Conservation (phyloP, 2,797 vertebrate genomes). For the Cyprinodon diabolis region DNA sequence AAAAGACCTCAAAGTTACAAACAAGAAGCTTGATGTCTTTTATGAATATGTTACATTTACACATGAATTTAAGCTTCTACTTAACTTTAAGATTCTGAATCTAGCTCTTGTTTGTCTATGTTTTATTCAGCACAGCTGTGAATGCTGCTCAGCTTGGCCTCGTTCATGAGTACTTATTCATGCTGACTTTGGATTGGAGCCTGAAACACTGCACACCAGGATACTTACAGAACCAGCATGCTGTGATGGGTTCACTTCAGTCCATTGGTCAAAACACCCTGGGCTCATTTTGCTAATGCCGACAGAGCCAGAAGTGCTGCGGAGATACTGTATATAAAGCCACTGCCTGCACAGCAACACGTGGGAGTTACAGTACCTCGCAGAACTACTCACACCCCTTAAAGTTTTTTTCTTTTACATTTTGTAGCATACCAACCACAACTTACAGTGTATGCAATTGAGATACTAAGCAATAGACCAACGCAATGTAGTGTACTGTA, state of each 20-base stretch:
- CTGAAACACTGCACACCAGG: slow-evolving; percentile 24
- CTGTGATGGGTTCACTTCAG: slow-evolving; percentile 22
- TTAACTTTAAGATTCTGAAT: background rate
- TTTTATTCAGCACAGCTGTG: slow-evolving; percentile 19
- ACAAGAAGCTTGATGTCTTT: background rate
- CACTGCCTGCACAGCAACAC: slow-evolving; percentile 19
- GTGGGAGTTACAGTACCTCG: background rate
- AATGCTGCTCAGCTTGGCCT: slow-evolving; percentile 12
- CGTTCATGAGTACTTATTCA: slow-evolving; percentile 18
- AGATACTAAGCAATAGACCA: background rate
- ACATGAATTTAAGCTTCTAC: background rate
- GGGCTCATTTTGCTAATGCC: slow-evolving; percentile 23
- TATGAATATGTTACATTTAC: background rate
- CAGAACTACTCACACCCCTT: background rate
- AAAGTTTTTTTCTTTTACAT: background rate
- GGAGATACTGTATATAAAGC: slow-evolving; percentile 27
- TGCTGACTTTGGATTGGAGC: slow-evolving; percentile 38
- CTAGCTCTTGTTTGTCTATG: slow-evolving; percentile 16
- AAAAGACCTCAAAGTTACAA: too few relatives aligned
- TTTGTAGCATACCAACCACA: background rate
- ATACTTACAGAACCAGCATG: slow-evolving; percentile 36
- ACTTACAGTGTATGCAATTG: background rate
- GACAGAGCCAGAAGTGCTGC: slow-evolving; percentile 19
- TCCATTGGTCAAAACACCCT: slow-evolving; percentile 16
- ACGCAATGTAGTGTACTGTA: background rate